A percentile compares a stretch with the other conserved stretches of the same genome.
phyloP scores from a whole-genome alignment of 1,140 invertebrate species.

The Orchesella cincta region DNA sequence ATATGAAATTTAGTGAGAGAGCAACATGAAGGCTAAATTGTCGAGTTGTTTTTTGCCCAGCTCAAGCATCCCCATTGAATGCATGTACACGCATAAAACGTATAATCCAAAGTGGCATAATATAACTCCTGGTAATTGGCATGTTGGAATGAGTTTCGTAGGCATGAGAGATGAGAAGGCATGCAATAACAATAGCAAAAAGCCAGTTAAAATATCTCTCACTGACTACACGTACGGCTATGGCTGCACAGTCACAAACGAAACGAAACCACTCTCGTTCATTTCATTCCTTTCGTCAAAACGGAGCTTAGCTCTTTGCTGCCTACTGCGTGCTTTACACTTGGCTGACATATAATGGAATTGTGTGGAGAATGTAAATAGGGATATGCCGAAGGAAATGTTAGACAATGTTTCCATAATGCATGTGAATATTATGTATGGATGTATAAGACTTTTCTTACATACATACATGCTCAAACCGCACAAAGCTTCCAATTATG shows the following conservation, averaged over 20 bases:
- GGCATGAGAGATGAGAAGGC: slow-evolving; percentile 12
- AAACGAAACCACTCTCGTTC: not conserved
- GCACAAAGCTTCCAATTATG: slow-evolving; percentile 16
- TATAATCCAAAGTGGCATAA: slow-evolving; percentile 14
- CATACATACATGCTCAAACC: slow-evolving; percentile 6
- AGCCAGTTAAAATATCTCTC: not conserved
- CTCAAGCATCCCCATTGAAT: not conserved
- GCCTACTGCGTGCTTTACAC: not conserved
- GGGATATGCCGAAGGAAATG: not conserved
- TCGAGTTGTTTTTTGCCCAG: not conserved
- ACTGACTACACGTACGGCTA: not conserved
- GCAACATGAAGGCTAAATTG: slow-evolving; percentile 8
- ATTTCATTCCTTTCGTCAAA: not conserved
- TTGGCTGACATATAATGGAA: not conserved
- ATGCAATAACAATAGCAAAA: slow-evolving; percentile 11
- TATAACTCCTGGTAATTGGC: slow-evolving; percentile 21
- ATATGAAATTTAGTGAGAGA: not conserved
- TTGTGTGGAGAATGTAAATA: slow-evolving; percentile 6
- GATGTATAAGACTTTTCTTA: not conserved
- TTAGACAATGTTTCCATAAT: not conserved
- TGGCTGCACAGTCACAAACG: not conserved
- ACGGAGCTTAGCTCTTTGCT: not conserved
- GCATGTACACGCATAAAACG: not conserved
- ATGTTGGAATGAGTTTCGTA: slow-evolving; percentile 22
- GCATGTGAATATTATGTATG: not conserved